Evolutionary conservation across 1,140 invertebrate genomes (phyloP).

Genomic region (Drosophila parvula): DNA sequence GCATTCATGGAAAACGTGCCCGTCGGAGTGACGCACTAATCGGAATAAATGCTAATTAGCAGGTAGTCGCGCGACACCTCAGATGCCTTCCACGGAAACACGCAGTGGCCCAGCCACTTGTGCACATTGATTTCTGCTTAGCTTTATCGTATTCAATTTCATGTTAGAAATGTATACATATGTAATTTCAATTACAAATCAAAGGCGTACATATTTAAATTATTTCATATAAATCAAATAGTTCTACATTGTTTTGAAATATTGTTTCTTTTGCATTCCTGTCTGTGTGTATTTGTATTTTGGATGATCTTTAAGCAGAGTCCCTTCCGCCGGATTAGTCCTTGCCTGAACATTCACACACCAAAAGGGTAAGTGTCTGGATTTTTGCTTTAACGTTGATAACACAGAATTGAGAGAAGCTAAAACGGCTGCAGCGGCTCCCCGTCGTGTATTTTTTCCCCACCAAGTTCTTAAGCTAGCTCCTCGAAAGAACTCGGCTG

Average conservation of each 20-base stretch:
- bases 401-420: slow-evolving; percentile 54
- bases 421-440: slow-evolving; percentile 42
- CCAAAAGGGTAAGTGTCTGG: slow-evolving; percentile 32
- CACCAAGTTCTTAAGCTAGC: slow-evolving; percentile 20
- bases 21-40: slow-evolving; percentile 33
- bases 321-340: slow-evolving; percentile 24
- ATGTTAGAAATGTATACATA: slow-evolving; percentile 59
- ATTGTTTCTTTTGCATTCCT: slow-evolving; percentile 50
- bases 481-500: slow-evolving; percentile 39
- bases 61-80: slow-evolving; percentile 24
- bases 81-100: slow-evolving; percentile 12
- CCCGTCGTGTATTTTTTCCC: slow-evolving; percentile 11
- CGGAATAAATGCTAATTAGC: slow-evolving; percentile 34
- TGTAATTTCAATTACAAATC: slow-evolving; percentile 79
- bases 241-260: slow-evolving; percentile 63
- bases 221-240: slow-evolving; percentile 81
- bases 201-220: slow-evolving; percentile 78
- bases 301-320: slow-evolving; percentile 32
- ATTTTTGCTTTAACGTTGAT: slow-evolving; percentile 40
- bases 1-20: slow-evolving; percentile 46
- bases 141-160: slow-evolving; percentile 41
- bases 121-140: slow-evolving; percentile 15
- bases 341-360: slow-evolving; percentile 38
- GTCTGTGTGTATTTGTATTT: slow-evolving; percentile 46
- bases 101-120: slow-evolving; percentile 17